Conservation (phyloP, 2,888 invertebrate species). For the Trichogramma dendrolimi region DNA sequence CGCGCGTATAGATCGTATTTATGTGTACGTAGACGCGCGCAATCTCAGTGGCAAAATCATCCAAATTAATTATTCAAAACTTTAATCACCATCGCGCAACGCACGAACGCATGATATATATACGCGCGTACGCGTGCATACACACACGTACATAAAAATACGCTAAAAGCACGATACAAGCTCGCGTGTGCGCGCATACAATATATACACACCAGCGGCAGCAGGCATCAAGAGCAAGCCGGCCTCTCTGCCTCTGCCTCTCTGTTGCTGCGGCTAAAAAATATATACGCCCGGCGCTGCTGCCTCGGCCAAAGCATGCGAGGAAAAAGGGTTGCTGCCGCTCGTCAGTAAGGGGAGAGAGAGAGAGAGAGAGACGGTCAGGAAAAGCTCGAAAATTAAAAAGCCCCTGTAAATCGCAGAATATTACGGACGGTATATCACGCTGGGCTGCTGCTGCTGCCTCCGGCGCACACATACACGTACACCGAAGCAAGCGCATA, state of each 20-base stretch:
- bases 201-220: not conserved
- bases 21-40: too few species aligned
- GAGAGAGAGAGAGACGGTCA: constrained; percentile 2
- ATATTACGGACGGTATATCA: constrained; percentile 28
- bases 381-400: constrained; percentile 30
- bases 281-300: too few species aligned
- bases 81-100: constrained; percentile 5
- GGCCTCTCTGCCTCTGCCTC: too few species aligned
- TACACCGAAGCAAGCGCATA: too few species aligned
- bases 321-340: not conserved
- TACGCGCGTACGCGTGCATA: too few species aligned
- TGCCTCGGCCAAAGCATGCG: too few species aligned
- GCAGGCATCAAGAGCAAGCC: not conserved
- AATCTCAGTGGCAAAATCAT: too few species aligned
- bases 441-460: not conserved
- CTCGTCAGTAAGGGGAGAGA: not conserved
- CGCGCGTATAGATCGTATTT: too few species aligned
- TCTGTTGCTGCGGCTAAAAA: too few species aligned
- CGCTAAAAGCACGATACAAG: constrained; percentile 7
- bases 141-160: constrained; percentile 7
- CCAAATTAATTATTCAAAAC: constrained; percentile 8
- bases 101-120: too few species aligned
- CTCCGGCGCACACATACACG: not conserved
- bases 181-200: not conserved
- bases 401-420: constrained; percentile 28